These are phyloP conservation scores for Lagorchestes hirsutus DNA, from an alignment of 2,797 vertebrate species.

Conservation along the genomic window DNA sequence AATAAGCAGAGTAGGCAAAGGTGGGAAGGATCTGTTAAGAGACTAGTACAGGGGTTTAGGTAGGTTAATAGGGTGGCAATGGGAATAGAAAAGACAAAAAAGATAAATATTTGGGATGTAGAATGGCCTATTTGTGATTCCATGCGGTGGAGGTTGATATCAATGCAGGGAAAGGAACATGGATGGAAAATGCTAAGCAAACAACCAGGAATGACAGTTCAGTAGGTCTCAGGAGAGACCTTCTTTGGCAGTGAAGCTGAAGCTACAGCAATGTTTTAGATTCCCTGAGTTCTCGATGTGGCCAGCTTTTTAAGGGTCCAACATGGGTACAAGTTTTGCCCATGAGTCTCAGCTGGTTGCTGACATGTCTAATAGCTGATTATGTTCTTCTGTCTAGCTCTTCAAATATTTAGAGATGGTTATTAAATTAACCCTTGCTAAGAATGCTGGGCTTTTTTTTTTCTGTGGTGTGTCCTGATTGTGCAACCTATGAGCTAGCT, in stretches of 20 bases:
- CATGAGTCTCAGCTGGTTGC: not conserved
- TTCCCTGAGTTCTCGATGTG: not conserved
- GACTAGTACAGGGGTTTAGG: not conserved
- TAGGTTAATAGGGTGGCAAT: not conserved
- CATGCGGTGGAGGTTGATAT: not conserved
- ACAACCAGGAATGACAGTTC: not conserved
- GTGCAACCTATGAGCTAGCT: not conserved
- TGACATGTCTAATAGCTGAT: not conserved
- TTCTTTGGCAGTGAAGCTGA: not conserved
- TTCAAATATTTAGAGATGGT: not conserved
- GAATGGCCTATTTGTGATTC: not conserved
- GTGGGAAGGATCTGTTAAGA: not conserved
- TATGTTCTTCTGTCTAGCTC: not conserved
- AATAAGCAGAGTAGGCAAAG: not conserved
- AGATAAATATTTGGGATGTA: not conserved
- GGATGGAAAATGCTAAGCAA: not conserved
- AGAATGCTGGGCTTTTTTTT: not conserved
- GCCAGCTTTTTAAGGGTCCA: not conserved
- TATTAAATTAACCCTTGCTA: not conserved
- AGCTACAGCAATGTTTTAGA: not conserved
- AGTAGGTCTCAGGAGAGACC: not conserved
- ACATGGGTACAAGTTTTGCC: not conserved
- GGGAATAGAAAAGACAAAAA: not conserved
- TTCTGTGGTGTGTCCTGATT: not conserved
- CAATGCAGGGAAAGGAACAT: not conserved